Evolutionary conservation across 64 coral and sea anemone species (phyloP).

Genomic region (Pocillopora damicornis): DNA sequence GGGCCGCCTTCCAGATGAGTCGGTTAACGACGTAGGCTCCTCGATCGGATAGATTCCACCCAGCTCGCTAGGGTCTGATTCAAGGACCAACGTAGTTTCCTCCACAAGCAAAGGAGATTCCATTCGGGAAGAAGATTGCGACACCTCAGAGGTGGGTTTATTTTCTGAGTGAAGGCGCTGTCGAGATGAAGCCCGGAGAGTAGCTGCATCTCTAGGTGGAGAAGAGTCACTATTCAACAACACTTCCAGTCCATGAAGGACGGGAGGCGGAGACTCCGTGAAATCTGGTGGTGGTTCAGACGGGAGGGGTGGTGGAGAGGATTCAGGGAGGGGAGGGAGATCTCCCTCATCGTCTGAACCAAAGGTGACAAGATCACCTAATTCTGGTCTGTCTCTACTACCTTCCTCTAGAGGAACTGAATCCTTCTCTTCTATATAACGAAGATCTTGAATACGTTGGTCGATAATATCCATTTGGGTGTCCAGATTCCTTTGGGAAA

Average conservation of each 20-base stretch:
- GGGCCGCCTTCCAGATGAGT: not conserved
- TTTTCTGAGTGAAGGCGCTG: not conserved
- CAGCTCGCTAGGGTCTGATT: slow-evolving; percentile 7
- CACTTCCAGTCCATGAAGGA: slow-evolving; percentile 26
- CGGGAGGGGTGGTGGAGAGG: slow-evolving; percentile 66
- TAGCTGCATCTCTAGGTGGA: slow-evolving; percentile 52
- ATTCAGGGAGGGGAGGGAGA: slow-evolving; percentile 60
- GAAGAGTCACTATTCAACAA: slow-evolving; percentile 41
- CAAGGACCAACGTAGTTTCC: slow-evolving; percentile 6
- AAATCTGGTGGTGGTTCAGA: slow-evolving; percentile 53
- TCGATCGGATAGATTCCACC: not conserved
- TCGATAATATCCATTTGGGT: slow-evolving; percentile 38
- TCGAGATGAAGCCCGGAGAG: slow-evolving; percentile 55
- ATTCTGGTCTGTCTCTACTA: not conserved
- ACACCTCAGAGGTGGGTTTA: slow-evolving; percentile 14
- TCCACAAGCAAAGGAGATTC: slow-evolving; percentile 19
- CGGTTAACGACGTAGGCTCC: not conserved
- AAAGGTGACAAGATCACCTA: slow-evolving; percentile 1
- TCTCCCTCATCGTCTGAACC: slow-evolving; percentile 29
- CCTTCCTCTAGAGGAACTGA: slow-evolving; percentile 6
- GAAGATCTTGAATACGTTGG: slow-evolving; percentile 59
- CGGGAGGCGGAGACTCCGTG: slow-evolving; percentile 13
- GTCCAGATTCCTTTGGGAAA: slow-evolving; percentile 7
- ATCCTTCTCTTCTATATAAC: not conserved
- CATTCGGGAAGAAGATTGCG: slow-evolving; percentile 8